These are phyloP conservation scores for Sarcophaga caerulescens DNA, from an alignment of 2,888 invertebrate species.

Conservation along the genomic window DNA sequence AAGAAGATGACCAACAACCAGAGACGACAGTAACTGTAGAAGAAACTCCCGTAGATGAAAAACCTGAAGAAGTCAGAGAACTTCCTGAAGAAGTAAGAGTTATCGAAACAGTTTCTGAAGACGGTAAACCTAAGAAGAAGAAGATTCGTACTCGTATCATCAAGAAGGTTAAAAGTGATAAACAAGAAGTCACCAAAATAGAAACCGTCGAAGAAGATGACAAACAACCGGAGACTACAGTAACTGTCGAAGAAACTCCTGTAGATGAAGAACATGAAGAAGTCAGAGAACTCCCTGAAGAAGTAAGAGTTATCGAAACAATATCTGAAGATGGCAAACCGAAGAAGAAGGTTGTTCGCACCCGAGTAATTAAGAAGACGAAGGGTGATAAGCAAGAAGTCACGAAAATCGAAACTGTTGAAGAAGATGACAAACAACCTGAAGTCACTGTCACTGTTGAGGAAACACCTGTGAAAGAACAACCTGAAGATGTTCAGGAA, in stretches of 20 bases:
- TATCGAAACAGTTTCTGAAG: constrained; percentile 56
- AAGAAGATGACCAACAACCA: constrained; percentile 65
- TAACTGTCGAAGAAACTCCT: constrained; percentile 9
- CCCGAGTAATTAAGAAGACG: too few species aligned
- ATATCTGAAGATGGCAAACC: too few species aligned
- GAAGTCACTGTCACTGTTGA: too few species aligned
- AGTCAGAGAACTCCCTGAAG: too few species aligned
- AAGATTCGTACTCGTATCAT: constrained; percentile 59
- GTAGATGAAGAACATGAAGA: too few species aligned
- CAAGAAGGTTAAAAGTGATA: constrained; percentile 60
- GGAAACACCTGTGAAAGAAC: too few species aligned
- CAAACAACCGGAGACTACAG: constrained; percentile 58
- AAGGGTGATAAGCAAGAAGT: too few species aligned
- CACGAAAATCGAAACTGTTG: too few species aligned
- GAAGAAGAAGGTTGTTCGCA: too few species aligned
- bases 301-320: too few species aligned
- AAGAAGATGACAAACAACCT: too few species aligned
- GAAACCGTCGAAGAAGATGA: constrained; percentile 67
- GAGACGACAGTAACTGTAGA: constrained; percentile 64
- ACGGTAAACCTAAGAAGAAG: constrained; percentile 60
- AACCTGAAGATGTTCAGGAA: too few species aligned
- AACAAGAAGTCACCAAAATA: constrained; percentile 65
- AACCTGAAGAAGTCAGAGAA: constrained; percentile 39
- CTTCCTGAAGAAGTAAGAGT: constrained; percentile 62
- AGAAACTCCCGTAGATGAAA: constrained; percentile 55